A percentile compares a stretch with the other conserved stretches of the same genome.
Evolutionary conservation across 1,140 invertebrate genomes (phyloP).

Genomic region (Dolichoris vasculosae): DNA sequence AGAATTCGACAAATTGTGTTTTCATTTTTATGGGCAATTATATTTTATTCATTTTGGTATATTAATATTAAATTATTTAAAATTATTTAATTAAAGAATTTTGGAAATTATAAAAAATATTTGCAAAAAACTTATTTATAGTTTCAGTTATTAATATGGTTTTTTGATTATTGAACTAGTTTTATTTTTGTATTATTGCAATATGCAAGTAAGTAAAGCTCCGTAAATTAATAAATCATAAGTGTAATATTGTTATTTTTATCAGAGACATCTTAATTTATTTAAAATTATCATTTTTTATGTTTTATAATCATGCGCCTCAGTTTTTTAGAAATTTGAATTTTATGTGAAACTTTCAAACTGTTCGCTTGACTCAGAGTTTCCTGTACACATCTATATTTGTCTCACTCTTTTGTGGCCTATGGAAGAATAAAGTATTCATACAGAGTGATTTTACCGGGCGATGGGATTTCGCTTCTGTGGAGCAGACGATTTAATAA

Average conservation of each 20-base stretch:
- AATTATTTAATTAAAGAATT: not conserved
- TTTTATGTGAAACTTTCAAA: not conserved
- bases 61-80: no score
- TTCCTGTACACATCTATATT: not conserved
- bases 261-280: not conserved
- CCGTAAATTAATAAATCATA: not conserved
- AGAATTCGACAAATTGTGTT: no score
- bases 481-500: conserved; percentile 36
- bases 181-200: no score
- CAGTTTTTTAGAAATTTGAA: no score
- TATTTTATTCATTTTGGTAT: no score
- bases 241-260: not conserved
- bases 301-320: not conserved
- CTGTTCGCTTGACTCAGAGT: not conserved
- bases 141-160: not conserved
- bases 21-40: no score
- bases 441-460: not conserved
- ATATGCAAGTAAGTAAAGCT: no score
- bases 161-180: no score
- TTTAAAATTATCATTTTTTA: not conserved
- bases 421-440: conserved; percentile 21
- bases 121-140: not conserved
- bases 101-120: not conserved
- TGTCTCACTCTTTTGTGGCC: not conserved
- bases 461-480: not conserved